Evolutionary conservation across 2,888 invertebrate genomes (phyloP).

Genomic region (Pomacea canaliculata): DNA sequence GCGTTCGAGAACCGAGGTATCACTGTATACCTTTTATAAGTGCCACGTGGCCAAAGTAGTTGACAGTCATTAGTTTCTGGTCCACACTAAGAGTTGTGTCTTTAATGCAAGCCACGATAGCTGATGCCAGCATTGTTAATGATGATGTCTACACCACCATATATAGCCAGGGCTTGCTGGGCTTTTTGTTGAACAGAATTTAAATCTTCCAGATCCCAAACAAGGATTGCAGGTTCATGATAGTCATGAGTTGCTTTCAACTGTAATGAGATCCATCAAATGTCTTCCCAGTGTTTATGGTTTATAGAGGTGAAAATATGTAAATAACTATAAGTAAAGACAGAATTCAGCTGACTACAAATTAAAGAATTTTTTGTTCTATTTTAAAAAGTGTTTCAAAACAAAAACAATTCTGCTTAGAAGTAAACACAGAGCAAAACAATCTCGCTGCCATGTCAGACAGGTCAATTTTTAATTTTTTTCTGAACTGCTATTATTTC

Average conservation of each 20-base stretch:
- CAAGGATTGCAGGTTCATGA: constrained; percentile 46
- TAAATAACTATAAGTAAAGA: too few relatives aligned
- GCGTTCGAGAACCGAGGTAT: too few relatives aligned
- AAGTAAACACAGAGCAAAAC: too few relatives aligned
- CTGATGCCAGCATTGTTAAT: constrained; percentile 92
- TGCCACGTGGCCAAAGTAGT: constrained; percentile 93
- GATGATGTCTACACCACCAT: constrained; percentile 81
- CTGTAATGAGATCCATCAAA: neutral
- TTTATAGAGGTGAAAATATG: too few relatives aligned
- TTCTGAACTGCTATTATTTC: too few relatives aligned
- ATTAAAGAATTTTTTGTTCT: too few relatives aligned
- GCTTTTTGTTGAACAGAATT: constrained; percentile 77
- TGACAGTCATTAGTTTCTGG: constrained; percentile 88
- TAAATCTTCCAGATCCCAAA: constrained; percentile 82
- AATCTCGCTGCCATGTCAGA: too few relatives aligned
- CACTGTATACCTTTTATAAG: constrained; percentile 87
- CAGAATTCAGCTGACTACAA: too few relatives aligned
- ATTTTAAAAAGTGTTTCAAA: too few relatives aligned
- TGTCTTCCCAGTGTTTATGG: neutral
- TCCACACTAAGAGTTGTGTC: constrained; percentile 86
- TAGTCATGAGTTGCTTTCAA: neutral
- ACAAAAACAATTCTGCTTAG: too few relatives aligned
- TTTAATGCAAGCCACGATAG: constrained; percentile 79
- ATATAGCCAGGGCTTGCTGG: constrained; percentile 73
- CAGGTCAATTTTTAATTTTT: too few relatives aligned